Evolutionary conservation across 2,797 vertebrate species (phyloP), one percentile per base, ranked within the genome.

Genomic region (Masticophis lateralis): DNA sequence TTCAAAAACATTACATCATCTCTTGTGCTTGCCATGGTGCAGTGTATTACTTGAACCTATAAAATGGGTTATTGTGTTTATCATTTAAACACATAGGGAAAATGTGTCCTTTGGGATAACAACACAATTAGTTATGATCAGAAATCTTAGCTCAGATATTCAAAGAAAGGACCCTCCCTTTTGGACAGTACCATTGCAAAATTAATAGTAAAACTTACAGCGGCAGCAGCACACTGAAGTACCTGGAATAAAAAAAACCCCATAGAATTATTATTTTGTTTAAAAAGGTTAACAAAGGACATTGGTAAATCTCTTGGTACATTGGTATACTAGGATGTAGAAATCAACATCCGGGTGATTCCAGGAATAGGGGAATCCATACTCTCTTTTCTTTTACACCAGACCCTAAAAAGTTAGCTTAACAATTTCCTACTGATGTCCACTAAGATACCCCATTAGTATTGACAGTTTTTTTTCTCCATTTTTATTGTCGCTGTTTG

Each of bases 201-300:
- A 37, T 9, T 37, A 37, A 37, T 74, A 74, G 16, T 74, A 37
- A 74, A 74, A 74, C 69, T 74, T 74, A 74, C 32, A 37, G 0
- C 0, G 5, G 0, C 0, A 7, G 0, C 0, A n/a, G 2, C 0
- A n/a, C 63, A 66, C 0, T 0, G 0, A 1, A 0, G 0, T 0
- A 10, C 0, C 69, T 74, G 69, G 16, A 74, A 74, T 37, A 20
- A 37, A 79, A 22, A 69, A 7, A 66, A 66, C 2, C 1, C 2
- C 1, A 69, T 69, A 32, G 14, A 69, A 69, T 32, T 69, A 69
- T 32, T 32, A 0, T 69, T 69, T 69, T 43, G 18, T 79, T 79
- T 43, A 20, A 20, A 79, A 79, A 37, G 18, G 7, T 79, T 79
- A 20, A 43, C 16, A 79, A 79, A 79, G 8, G 2, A 43, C 18